phyloP scores from a whole-genome alignment of 2,797 vertebrate genomes.

The Aythya fuligula region DNA sequence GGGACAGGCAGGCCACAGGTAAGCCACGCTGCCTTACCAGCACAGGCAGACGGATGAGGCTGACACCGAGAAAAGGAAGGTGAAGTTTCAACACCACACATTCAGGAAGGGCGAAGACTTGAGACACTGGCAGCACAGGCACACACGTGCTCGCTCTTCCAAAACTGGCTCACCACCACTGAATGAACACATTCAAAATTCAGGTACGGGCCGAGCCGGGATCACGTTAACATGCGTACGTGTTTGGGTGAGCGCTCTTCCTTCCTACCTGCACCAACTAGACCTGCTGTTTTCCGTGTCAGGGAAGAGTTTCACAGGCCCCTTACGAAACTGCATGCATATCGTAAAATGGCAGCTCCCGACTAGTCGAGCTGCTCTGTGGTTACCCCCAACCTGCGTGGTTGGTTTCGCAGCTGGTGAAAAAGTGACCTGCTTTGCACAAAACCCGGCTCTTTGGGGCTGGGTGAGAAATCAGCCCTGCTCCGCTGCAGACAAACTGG shows the following conservation, averaged over 20 bases:
- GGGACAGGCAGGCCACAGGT: background rate
- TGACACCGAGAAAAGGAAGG: background rate
- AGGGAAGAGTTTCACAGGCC: background rate
- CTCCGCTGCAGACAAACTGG: background rate
- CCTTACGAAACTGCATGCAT: background rate
- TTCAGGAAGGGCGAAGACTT: background rate
- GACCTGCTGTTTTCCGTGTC: background rate
- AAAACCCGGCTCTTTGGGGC: background rate
- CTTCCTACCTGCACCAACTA: background rate
- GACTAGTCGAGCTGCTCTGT: background rate
- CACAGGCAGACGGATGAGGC: background rate
- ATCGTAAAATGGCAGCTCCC: background rate
- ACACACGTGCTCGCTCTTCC: background rate
- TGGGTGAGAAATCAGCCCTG: background rate
- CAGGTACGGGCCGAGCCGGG: fast-evolving
- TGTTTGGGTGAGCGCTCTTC: background rate
- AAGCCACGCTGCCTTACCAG: background rate
- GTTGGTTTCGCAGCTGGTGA: background rate
- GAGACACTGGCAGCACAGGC: fast-evolving
- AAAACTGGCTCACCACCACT: fast-evolving
- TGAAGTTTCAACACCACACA: background rate
- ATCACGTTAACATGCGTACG: fast-evolving
- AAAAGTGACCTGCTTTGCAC: background rate
- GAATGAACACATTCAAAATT: background rate
- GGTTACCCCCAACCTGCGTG: background rate